phyloP scores from a whole-genome alignment of 2,888 invertebrate species.

The Frankliniella fusca region DNA sequence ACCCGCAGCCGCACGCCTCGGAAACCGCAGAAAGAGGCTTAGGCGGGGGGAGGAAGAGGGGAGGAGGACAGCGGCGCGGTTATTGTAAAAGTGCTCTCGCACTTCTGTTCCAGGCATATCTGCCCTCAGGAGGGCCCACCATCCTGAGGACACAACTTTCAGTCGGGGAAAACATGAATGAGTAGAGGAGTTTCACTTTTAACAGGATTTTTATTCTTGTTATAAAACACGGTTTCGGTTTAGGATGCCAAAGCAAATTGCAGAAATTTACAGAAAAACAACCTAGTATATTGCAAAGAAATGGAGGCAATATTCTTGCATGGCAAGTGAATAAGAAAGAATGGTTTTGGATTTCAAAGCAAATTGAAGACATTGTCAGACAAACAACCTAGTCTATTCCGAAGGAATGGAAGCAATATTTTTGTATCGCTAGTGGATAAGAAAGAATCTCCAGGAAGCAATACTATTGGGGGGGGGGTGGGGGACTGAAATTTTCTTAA shows the following conservation, averaged over 20 bases:
- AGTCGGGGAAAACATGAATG: too few species aligned
- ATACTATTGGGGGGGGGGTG: background rate
- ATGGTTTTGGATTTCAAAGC: background rate
- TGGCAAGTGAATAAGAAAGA: background rate
- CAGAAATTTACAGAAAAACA: background rate
- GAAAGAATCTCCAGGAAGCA: background rate
- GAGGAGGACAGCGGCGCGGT: too few species aligned
- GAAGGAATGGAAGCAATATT: background rate
- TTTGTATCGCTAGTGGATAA: background rate
- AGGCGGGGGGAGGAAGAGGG: too few species aligned
- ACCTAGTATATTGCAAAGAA: too few species aligned
- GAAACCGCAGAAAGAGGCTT: too few species aligned
- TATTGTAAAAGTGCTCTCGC: too few species aligned
- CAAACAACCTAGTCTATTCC: too few species aligned
- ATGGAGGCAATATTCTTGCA: background rate
- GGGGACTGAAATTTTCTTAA: background rate
- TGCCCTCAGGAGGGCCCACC: too few species aligned
- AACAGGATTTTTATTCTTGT: conserved; percentile 1
- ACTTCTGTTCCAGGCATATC: too few species aligned
- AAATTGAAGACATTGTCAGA: too few species aligned
- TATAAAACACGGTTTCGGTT: background rate
- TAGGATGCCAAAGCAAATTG: background rate
- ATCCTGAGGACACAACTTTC: too few species aligned
- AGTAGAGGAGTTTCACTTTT: background rate
- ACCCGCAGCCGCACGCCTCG: too few species aligned